These are phyloP conservation scores for Muraenolepis orangiensis DNA, from an alignment of 2,797 vertebrate genomes.

Conservation along the genomic window DNA sequence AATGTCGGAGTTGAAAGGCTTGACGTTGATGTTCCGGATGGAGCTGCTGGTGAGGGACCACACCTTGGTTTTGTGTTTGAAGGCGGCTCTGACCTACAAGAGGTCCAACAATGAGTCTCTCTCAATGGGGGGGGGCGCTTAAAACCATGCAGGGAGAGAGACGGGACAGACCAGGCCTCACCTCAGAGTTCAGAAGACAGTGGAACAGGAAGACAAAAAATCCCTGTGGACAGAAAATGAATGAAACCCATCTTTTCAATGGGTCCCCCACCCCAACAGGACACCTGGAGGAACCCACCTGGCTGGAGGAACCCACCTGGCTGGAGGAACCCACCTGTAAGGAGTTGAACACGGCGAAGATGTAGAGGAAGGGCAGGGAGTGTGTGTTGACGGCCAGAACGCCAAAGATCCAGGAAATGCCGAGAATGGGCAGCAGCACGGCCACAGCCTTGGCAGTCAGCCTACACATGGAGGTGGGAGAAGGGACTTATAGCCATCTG, in stretches of 20 bases:
- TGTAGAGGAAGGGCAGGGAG: slow-evolving; percentile 87
- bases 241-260: too few species aligned
- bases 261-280: background rate
- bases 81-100: slow-evolving; percentile 90
- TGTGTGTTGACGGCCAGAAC: slow-evolving; percentile 87
- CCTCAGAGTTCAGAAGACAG: slow-evolving; percentile 98
- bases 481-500: background rate
- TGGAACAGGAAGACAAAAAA: slow-evolving; percentile 99
- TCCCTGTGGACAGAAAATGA: slow-evolving; percentile 73
- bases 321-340: slow-evolving; percentile 77
- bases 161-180: slow-evolving; percentile 45
- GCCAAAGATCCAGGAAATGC: slow-evolving; percentile 96
- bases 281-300: too few species aligned
- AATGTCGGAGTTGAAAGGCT: slow-evolving; percentile 91
- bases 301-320: slow-evolving; percentile 57
- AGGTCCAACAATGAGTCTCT: background rate
- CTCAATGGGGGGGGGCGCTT: background rate
- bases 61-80: slow-evolving; percentile 98
- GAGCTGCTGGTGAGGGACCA: slow-evolving; percentile 96
- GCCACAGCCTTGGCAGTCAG: slow-evolving; percentile 92
- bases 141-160: background rate
- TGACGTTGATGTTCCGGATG: slow-evolving; percentile 83
- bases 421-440: slow-evolving; percentile 91
- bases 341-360: slow-evolving; percentile 93
- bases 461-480: slow-evolving; percentile 59